Evolutionary conservation across 2,797 vertebrate genomes (phyloP), one percentile per base, ranked within the genome.

Genomic region (Steatocranus sp.): DNA sequence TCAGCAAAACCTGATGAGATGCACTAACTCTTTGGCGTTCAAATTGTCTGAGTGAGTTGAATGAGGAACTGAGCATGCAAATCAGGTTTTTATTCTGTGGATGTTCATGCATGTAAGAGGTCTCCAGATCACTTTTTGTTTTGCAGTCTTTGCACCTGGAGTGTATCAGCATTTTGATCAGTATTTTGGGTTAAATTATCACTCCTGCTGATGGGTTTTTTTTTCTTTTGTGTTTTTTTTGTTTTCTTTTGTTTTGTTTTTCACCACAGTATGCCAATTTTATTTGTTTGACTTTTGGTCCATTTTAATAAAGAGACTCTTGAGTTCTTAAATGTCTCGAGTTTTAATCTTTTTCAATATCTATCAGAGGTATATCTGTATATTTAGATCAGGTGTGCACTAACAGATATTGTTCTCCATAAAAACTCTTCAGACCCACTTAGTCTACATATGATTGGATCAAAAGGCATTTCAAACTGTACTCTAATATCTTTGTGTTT

Each of bases 251-350:
- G 7, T 86, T 81, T 20, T 38, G 53, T 61, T n/a, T 34, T 90
- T 88, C 87, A 92, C 88, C 70, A 85, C 66, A 48, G 15, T 80
- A 84, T 86, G 86, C 56, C 88, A 80, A 84, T 80, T 84, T 91
- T 87, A 87, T 84, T 74, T 90, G 85, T 92, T 92, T 91, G 88
- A 90, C 79, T 88, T 88, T 85, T 88, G 85, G 91, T 92, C 80
- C 82, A 58, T 86, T 93, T 93, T 91, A 93, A 94, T 94, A 93
- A 93, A 95, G 38, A 89, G 74, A 61, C 27, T 76, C n/a, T 83
- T 8, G 4, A 20, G 77, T 91, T 94, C 90, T 83, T 91, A 80
- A 81, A 46, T 74, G 11, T 27, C 56, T 68, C 3, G 41, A 11
- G 5, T 38, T 70, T 73, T 61, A 20, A 12, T 61, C 18, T 36